Conservation (phyloP, 2,113 vertebrate species). For the Scortum barcoo region DNA sequence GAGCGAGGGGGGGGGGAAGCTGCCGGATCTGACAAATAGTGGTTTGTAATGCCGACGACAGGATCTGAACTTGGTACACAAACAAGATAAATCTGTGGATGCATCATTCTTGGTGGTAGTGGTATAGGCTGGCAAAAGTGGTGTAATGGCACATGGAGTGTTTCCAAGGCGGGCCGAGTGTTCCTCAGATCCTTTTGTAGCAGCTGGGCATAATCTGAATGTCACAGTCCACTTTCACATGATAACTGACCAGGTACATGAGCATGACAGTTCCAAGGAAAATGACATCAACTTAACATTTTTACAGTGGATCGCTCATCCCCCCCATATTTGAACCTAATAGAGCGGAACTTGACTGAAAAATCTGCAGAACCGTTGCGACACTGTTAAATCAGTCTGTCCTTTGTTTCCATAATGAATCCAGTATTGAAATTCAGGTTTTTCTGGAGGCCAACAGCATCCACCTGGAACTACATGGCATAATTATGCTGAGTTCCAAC, state of each 20-base stretch:
- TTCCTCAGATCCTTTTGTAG: slow-evolving; percentile 16
- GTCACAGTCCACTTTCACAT: slow-evolving; percentile 47
- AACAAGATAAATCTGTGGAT: slow-evolving; percentile 26
- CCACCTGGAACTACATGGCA: slow-evolving; percentile 4
- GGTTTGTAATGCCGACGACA: slow-evolving; percentile 45
- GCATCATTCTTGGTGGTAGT: slow-evolving; percentile 7
- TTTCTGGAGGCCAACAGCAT: not conserved
- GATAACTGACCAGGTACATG: slow-evolving; percentile 50
- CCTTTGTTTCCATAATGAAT: slow-evolving; percentile 17
- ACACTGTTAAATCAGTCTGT: slow-evolving; percentile 7
- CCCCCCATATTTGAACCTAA: slow-evolving; percentile 47
- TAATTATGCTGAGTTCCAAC: not conserved
- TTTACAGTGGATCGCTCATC: slow-evolving; percentile 24
- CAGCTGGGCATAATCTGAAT: slow-evolving; percentile 47
- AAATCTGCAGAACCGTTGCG: slow-evolving; percentile 25
- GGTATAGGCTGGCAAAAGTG: slow-evolving; percentile 20
- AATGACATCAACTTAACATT: slow-evolving; percentile 54
- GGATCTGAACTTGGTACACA: slow-evolving; percentile 24
- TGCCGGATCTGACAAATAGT: slow-evolving; percentile 26
- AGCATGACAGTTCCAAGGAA: slow-evolving; percentile 58
- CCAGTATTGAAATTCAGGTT: slow-evolving; percentile 5
- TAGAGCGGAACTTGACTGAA: slow-evolving; percentile 40
- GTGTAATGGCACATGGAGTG: slow-evolving; percentile 20
- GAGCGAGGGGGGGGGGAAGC: not conserved
- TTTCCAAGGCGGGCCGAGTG: slow-evolving; percentile 48